Evolutionary conservation across 2,113 vertebrate species (phyloP), one percentile per base, ranked within the genome.

Genomic region (Noctilio leporinus): DNA sequence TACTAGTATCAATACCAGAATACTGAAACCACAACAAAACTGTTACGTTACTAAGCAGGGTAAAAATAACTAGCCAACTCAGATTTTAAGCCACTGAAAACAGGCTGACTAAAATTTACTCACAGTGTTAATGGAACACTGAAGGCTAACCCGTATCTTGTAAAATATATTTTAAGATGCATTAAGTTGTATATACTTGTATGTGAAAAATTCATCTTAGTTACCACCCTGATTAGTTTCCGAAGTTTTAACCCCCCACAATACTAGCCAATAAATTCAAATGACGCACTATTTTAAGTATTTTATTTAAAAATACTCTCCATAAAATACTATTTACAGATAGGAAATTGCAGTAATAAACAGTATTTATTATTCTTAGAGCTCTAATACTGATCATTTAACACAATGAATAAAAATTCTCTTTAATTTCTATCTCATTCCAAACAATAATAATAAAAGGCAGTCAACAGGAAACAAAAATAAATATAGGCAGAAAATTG

Each of bases 391-490:
- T 49, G 5, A 73, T 38, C 35, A 91, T 43, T 76, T 85, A 77
- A 65, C 10, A 87, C 30, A 72, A 90, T 62, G 26, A 95, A 77
- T 75, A 92, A 94, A 88, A 96, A 85, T 53, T 10, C n/a, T 67
- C 38, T 70, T 82, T 85, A 75, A 80, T 43, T 67, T 72, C 76
- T 33, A 20, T 82, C 10, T 22, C 26, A 86, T 86, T 95, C 20
- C 40, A 91, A 94, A 93, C 4, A 89, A 96, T 35, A 75, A 94
- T 77, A 95, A 43, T 33, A n/a, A 90, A 95, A 53, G 90, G 94
- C 40, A 90, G 7, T 76, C 82, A 96, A 89, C 7, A 94, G 87
- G 87, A 95, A 92, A 94, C 62, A 95, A 95, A 97, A 96, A 76
- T 62, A 90, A 95, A 89, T 10, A 81, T 7, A 91, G 51, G 62